Conservation (phyloP, 2,797 vertebrate genomes). For the Anisognathus igniventris region DNA sequence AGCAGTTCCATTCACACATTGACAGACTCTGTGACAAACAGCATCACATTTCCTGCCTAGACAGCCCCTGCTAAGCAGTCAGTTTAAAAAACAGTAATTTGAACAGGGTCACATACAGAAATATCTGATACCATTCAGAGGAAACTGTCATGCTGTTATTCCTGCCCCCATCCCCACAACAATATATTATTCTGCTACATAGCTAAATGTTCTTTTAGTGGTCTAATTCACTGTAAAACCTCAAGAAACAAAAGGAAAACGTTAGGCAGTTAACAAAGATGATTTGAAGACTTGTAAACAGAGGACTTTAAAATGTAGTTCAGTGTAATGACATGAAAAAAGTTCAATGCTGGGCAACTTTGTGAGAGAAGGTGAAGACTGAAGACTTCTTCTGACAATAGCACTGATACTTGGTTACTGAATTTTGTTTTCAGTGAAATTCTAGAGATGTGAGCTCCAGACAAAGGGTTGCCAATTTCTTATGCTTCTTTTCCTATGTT, state of each 20-base stretch:
- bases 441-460: not conserved
- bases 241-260: not conserved
- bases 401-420: not conserved
- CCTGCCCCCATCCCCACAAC: not conserved
- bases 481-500: not conserved
- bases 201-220: not conserved
- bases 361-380: not conserved
- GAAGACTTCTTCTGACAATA: not conserved
- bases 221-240: not conserved
- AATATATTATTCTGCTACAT: not conserved
- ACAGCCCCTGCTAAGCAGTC: not conserved
- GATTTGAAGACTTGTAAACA: not conserved
- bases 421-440: not conserved
- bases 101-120: not conserved
- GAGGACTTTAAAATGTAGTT: not conserved
- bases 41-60: slow-evolving; percentile 36
- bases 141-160: not conserved
- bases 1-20: slow-evolving; percentile 24
- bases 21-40: slow-evolving; percentile 34
- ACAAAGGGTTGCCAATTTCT: not conserved
- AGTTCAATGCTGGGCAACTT: not conserved
- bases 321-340: not conserved
- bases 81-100: not conserved
- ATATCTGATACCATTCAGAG: not conserved
- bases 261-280: not conserved